These are phyloP conservation scores for Lutraria lutraria DNA, from an alignment of 2,888 invertebrate genomes.

Conservation along the genomic window DNA sequence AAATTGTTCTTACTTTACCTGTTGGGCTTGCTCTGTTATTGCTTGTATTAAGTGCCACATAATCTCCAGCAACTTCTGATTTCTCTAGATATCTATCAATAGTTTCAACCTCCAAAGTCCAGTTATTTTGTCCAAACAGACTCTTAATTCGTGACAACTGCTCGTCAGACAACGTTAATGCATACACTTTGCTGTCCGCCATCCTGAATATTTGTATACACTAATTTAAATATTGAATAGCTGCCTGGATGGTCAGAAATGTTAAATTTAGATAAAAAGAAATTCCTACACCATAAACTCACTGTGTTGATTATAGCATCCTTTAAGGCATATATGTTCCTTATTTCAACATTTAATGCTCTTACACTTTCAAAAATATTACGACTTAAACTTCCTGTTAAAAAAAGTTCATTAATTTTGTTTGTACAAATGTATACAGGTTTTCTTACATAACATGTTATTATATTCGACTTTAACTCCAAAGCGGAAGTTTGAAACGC, in stretches of 20 bases:
- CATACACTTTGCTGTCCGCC: conserved; percentile 22
- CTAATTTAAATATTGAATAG: background rate
- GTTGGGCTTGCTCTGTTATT: background rate
- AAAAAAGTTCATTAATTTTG: background rate
- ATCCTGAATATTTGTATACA: background rate
- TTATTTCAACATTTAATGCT: background rate
- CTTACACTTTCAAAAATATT: background rate
- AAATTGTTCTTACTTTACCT: background rate
- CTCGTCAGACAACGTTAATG: conserved; percentile 15
- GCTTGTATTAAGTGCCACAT: background rate
- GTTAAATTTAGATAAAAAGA: background rate
- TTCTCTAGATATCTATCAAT: conserved; percentile 29
- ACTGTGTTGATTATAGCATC: background rate
- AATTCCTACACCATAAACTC: background rate
- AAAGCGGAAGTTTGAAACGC: background rate
- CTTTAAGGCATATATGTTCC: background rate
- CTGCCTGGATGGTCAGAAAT: background rate
- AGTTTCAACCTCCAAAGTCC: conserved; percentile 31
- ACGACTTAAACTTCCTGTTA: conserved; percentile 2
- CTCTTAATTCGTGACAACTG: conserved; percentile 19
- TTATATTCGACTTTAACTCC: background rate
- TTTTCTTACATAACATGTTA: background rate
- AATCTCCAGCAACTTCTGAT: conserved; percentile 30
- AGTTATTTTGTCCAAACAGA: conserved; percentile 25
- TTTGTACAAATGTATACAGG: background rate